Base-by-base conservation (phyloP, 1,140 invertebrate genomes). In the Pseudachorutes palmiensis region DNA sequence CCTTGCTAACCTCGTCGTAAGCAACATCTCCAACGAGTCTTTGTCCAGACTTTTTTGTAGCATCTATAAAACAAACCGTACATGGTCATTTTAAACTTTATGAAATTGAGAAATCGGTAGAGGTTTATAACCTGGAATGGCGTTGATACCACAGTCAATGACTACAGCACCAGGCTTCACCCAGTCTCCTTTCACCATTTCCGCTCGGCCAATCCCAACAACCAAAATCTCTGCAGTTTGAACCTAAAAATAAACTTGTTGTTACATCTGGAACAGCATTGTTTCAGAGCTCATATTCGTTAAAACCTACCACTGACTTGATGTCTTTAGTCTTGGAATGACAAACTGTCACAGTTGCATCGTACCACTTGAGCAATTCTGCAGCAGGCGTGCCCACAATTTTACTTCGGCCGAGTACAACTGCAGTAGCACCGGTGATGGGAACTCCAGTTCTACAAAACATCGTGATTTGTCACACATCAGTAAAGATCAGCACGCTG, bases 121-220 rank as follows among this genome's bases (percentile, higher is more conserved):
- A 57, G 19, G 36, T 55, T 24, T 29, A 3, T 5, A 81, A 95
- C 92, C 93, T 81, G 90, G 84, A 72, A 97, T 88, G 2, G 89
- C 84, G 80, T 97, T 98, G 64, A 99, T 99, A 48, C 97, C 97
- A 82, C 97, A 99, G 78, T 99, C 97, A 73, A 99, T 98, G n/a
- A 99, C 96, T 31, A 99, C 88, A 57, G 96, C 95, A 24, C 96
- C 95, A 0, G 92, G 92, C 81, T 99, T 99, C 51, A 99, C 88
- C 97, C 97, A 99, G 60, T 88, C 88, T 0, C 88, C 92, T 78
- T 92, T 92, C 0, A 99, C 94, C 80, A 98, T 83, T 79, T 95
- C 85, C 5, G 94, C 81, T 75, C 87, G 84, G 0, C 97, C 97
- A 74, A 98, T 94, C 1, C 86, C 97, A 2, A 97, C 96, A 5